Percentiles rank a stretch among this genome's conserved stretches.
phyloP scores from a whole-genome alignment of 1,140 invertebrate genomes.

The Ptiloglossa arizonensis region DNA sequence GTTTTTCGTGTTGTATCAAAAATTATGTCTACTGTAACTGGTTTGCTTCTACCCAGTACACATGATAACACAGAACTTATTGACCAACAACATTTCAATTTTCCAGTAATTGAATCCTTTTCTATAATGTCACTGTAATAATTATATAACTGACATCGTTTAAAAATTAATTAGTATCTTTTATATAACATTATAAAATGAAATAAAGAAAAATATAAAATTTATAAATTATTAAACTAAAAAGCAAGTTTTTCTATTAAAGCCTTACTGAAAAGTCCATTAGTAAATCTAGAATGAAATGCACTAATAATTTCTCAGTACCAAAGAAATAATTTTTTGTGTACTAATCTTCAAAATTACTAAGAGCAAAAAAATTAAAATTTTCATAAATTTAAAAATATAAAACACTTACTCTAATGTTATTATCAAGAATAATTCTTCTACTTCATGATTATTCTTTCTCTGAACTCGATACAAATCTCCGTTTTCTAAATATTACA shows the following conservation, averaged over 20 bases:
- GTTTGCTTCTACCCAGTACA: conserved; percentile 77
- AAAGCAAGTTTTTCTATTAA: no score
- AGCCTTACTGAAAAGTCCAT: no score
- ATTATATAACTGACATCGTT: conserved; percentile 18
- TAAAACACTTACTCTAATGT: conserved; percentile 70
- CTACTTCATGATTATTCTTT: conserved; percentile 68
- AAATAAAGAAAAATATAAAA: no score
- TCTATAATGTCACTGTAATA: conserved; percentile 79
- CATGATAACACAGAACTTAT: conserved; percentile 83
- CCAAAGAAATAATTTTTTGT: no score
- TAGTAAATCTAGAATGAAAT: no score
- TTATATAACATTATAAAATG: no score
- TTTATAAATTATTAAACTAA: no score
- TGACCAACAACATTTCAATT: conserved; percentile 83
- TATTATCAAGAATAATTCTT: conserved; percentile 78
- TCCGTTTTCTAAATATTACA: conserved; percentile 67
- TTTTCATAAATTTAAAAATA: neutral
- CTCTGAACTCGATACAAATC: conserved; percentile 76
- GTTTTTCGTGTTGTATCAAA: conserved; percentile 84
- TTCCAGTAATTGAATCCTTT: conserved; percentile 79
- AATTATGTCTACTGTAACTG: conserved; percentile 83
- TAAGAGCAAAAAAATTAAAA: conserved; percentile 32
- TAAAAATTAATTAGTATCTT: neutral
- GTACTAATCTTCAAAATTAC: no score
- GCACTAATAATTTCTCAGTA: no score